Evolutionary conservation across 2,113 vertebrate species (phyloP), one percentile per base, ranked within the genome.

Genomic region (Tragelaphus imberbis): DNA sequence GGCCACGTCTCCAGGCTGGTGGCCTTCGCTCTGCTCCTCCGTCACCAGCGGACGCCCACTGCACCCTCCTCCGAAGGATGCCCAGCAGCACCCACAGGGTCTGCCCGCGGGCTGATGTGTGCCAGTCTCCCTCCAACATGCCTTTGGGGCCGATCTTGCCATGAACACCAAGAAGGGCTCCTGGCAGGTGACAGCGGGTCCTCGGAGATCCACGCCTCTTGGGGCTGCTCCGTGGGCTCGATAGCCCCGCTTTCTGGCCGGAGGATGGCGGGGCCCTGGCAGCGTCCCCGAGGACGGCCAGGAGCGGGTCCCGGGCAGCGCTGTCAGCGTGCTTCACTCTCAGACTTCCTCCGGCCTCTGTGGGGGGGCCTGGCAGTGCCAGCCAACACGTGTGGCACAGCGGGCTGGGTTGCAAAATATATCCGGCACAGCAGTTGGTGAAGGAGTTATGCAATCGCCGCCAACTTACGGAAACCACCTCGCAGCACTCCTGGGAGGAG

Each of bases 391-490:
- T 98, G 98, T 98, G 98, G 98, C 98, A 98, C 88, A 91, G 98
- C 89, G 97, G 98, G 93, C 96, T 96, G 97, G 97, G 98, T 99
- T 99, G 99, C 99, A 99, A 99, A 98, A 99, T 97, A 99, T 98
- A 99, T 99, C 99, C 98, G 99, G 99, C 99, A 94, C 82, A 99
- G 99, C 99, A 99, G 99, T 99, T 99, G 98, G 99, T 98, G 96
- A 97, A 84, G 97, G 95, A 95, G 98, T 99, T 99, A 98, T 99
- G 99, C 99, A 99, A 99, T 98, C 98, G n/a, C 97, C 98, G 98
- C 98, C 98, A 99, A 99, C 99, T 99, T 99, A 99, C 99, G 99
- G 99, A 99, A 99, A 99, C 99, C 99, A 98, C 99, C 88, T 71
- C 91, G 98, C 95, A 97, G 98, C 90, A 94, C 96, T 93, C 92